phyloP scores from a whole-genome alignment of 53 echinoderm and acorn worm species.

The Paracentrotus lividus region DNA sequence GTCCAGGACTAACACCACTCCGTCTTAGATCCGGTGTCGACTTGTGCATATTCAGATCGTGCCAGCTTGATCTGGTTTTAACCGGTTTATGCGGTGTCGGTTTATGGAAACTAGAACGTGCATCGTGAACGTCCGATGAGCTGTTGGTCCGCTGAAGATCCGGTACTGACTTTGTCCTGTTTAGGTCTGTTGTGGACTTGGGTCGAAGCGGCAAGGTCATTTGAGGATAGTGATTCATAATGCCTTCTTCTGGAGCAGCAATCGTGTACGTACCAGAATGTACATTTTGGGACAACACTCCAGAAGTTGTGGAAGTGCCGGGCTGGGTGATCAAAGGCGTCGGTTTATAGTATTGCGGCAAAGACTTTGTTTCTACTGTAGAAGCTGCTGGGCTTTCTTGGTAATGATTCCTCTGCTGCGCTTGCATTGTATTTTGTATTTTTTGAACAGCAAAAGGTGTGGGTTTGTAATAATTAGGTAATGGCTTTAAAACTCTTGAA shows the following conservation, averaged over 20 bases:
- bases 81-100: not conserved
- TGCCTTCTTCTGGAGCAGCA: not conserved
- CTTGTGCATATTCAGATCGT: slow-evolving; percentile 40
- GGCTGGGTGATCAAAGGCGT: not conserved
- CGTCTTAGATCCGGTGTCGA: slow-evolving; percentile 41
- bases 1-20: slow-evolving; percentile 12
- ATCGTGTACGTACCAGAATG: not conserved
- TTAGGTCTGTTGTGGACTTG: slow-evolving; percentile 7
- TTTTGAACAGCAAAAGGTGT: not conserved
- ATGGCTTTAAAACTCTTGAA: not conserved
- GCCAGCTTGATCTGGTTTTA: slow-evolving; percentile 24
- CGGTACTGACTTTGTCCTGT: not conserved
- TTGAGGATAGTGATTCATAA: not conserved
- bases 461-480: slow-evolving; percentile 43
- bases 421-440: not conserved
- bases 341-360: slow-evolving; percentile 20
- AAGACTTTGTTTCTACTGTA: not conserved
- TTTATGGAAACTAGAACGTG: not conserved
- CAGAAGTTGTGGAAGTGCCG: not conserved
- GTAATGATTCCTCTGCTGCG: not conserved
- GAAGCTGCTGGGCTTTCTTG: no score
- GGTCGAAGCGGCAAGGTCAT: not conserved
- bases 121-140: not conserved
- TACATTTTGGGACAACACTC: not conserved
- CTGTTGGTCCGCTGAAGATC: not conserved